Evolutionary conservation across 1,140 invertebrate genomes (phyloP).

Genomic region (Drosophila sturtevanti): DNA sequence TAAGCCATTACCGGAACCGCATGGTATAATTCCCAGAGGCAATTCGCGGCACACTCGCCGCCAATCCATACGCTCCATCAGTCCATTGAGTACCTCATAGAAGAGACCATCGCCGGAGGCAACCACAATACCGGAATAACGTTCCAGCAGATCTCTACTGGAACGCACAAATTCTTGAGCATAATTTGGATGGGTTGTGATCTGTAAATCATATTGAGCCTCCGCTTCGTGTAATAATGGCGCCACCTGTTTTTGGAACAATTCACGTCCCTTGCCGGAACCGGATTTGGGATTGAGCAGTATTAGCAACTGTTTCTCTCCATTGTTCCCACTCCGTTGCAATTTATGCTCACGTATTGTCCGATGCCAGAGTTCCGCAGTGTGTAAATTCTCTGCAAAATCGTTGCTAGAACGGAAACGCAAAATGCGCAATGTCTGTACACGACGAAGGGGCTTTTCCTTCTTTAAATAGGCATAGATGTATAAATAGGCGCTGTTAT

Average conservation of each 20-base stretch:
- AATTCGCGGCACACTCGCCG: slow-evolving; percentile 88
- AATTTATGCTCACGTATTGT: slow-evolving; percentile 79
- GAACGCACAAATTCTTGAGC: slow-evolving; percentile 91
- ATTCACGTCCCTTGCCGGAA: slow-evolving; percentile 90
- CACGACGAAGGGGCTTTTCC: slow-evolving; percentile 86
- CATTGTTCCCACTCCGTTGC: slow-evolving; percentile 3
- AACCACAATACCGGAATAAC: slow-evolving; percentile 88
- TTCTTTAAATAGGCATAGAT: slow-evolving; percentile 93
- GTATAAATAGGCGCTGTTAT: slow-evolving; percentile 92
- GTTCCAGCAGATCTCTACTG: slow-evolving; percentile 89
- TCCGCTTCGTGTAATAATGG: slow-evolving; percentile 94
- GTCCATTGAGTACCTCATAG: slow-evolving; percentile 96
- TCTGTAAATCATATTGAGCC: slow-evolving; percentile 91
- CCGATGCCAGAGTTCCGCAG: slow-evolving; percentile 90
- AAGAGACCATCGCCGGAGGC: slow-evolving; percentile 97
- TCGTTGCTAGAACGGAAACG: slow-evolving; percentile 90
- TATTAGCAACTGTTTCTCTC: slow-evolving; percentile 86
- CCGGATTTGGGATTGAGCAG: slow-evolving; percentile 97
- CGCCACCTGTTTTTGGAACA: slow-evolving; percentile 93
- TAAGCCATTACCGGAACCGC: slow-evolving; percentile 97
- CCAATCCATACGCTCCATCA: slow-evolving; percentile 95
- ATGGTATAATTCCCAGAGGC: slow-evolving; percentile 94
- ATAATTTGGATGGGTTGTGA: slow-evolving; percentile 94
- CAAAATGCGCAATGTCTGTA: slow-evolving; percentile 91
- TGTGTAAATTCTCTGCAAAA: slow-evolving; percentile 91